phyloP scores from a whole-genome alignment of 2,113 vertebrate genomes.

The Phalacrocorax pelagicus region DNA sequence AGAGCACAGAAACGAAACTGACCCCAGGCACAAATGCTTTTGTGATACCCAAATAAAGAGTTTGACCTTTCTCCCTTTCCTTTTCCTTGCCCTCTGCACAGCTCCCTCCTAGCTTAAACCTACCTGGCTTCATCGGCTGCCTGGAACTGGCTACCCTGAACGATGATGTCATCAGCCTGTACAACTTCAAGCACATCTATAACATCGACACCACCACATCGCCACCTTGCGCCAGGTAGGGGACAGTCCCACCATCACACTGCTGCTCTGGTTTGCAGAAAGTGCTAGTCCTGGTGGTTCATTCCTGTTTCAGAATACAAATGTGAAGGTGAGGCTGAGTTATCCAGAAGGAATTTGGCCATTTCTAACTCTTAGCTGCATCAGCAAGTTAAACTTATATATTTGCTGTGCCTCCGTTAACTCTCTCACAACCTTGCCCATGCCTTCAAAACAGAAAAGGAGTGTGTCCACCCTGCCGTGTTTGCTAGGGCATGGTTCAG shows the following conservation, averaged over 20 bases:
- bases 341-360: neutral
- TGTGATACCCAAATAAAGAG: neutral
- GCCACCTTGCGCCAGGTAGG: conserved; percentile 87
- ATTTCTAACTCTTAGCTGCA: neutral
- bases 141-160: conserved; percentile 92
- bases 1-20: neutral
- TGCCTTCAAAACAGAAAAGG: neutral
- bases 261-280: neutral
- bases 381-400: neutral
- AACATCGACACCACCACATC: conserved; percentile 80
- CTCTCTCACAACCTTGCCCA: neutral
- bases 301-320: neutral
- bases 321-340: neutral
- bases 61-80: neutral
- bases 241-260: neutral
- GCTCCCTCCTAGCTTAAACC: conserved; percentile 88
- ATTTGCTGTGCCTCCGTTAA: neutral
- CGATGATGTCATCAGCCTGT: conserved; percentile 92
- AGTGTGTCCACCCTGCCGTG: neutral
- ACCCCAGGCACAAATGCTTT: neutral
- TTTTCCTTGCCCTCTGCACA: conserved; percentile 46
- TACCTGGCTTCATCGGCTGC: conserved; percentile 91
- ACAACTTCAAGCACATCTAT: conserved; percentile 89
- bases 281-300: neutral
- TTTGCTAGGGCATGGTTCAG: neutral